Evolutionary conservation across 2,888 invertebrate species (phyloP).

Genomic region (Molanna angustata): DNA sequence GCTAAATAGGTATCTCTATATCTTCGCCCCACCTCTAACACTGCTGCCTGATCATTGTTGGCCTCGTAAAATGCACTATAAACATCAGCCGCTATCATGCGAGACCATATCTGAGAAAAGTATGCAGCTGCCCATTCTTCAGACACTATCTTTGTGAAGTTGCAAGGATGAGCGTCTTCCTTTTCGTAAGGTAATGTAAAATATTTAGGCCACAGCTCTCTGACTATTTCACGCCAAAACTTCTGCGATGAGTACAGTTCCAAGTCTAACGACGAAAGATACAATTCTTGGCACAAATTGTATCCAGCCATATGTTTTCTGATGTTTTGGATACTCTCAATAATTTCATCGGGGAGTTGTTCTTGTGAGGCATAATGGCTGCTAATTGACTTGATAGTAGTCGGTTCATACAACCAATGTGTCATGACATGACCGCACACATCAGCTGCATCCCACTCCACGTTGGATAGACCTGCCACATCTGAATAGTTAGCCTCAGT

Average conservation of each 20-base stretch:
- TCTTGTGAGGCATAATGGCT: slow-evolving; percentile 74
- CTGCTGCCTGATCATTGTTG: slow-evolving; percentile 50
- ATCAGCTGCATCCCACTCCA: slow-evolving; percentile 93
- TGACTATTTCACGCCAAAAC: slow-evolving; percentile 82
- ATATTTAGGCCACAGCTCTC: slow-evolving; percentile 77
- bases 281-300: slow-evolving; percentile 77
- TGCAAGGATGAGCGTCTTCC: slow-evolving; percentile 81
- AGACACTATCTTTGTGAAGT: slow-evolving; percentile 78
- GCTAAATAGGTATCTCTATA: slow-evolving; percentile 83
- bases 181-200: slow-evolving; percentile 72
- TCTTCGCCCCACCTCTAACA: slow-evolving; percentile 61
- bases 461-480: slow-evolving; percentile 78
- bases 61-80: slow-evolving; percentile 81
- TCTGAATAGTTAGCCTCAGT: slow-evolving; percentile 80
- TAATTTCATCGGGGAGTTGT: slow-evolving; percentile 62
- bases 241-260: slow-evolving; percentile 72
- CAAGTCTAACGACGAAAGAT: slow-evolving; percentile 77
- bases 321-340: slow-evolving; percentile 61
- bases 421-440: slow-evolving; percentile 80
- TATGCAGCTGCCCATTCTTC: slow-evolving; percentile 85
- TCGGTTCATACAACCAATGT: slow-evolving; percentile 72
- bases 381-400: slow-evolving; percentile 61
- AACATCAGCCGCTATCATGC: slow-evolving; percentile 87
- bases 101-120: slow-evolving; percentile 82
- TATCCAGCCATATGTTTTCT: slow-evolving; percentile 75